Base-by-base conservation (phyloP, 2,797 vertebrate genomes). In the Diceros bicornis region DNA sequence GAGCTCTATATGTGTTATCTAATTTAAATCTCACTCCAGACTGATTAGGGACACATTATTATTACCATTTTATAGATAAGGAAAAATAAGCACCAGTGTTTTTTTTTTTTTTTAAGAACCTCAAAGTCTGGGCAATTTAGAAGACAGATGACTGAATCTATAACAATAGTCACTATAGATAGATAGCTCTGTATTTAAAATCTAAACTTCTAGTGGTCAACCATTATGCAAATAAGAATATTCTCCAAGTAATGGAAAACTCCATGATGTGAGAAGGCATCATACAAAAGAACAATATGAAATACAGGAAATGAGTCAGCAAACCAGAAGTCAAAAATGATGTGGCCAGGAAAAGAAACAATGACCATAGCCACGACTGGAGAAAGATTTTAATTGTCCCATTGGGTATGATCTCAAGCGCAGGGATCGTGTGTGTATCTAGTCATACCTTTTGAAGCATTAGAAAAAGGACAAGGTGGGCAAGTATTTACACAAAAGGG, bases 301-400 rank as follows among this genome's bases (percentile, higher is more conserved):
- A 94, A 96, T 69, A 89, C 79, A 97, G 96, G 90, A 97, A 97
- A 94, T 96, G 97, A 97, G 34, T 97, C 96, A 95, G 83, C 74
- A 97, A 94, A 93, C 55, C 89, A 97, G 78, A 97, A 96, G 55
- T 95, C 32, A 93, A 92, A 92, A 93, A 86, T 81, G 74, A 92
- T 94, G 83, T 93, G 85, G 68, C 75, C 62, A 66, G 52, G 95
- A 89, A 93, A 92, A 97, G 89, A 91, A 95, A 77, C 55, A 88
- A 90, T 96, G 75, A 97, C 41, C 32, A 96, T 52, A 87, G 74
- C 69, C 89, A 94, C 89, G 95, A 57, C 0, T 91, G 81, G 84
- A 95, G 87, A 96, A 97, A 96, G 81, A 92, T 75, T 96, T 93
- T 95, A 91, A 91, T 85, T 96, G 72, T 83, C 64, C 74, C 79